Evolutionary conservation across 2,888 invertebrate genomes (phyloP), one percentile per base, ranked within the genome.

Genomic region (Apamea sordens): DNA sequence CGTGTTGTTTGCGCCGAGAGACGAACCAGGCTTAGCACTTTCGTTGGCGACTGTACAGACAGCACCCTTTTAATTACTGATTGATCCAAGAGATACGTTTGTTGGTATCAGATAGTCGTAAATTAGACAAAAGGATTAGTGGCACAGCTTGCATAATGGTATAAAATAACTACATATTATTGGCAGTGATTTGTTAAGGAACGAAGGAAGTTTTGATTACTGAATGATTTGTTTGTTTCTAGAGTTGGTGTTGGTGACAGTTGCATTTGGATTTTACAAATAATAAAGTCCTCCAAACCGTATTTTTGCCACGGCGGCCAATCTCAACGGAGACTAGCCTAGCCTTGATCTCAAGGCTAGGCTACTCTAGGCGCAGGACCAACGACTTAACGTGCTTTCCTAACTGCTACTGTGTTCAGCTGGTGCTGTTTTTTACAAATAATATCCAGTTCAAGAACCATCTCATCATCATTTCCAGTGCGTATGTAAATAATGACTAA

Each of bases 1-100:
- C 93, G 95, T 94, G 89, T 89, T 90, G 89, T 90, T 88, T 90
- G 84, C 85, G 80, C 74, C 78, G 80, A 73, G 88, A 83, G 79
- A 87, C 67, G 76, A 92, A 95, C 94, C 93, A 91, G 95, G 95
- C 95, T 96, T 96, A 96, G 94, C 96, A 96, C 96, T 96, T 94
- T 94, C 92, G 91, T 85, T 88, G 88, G 87, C 92, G 93, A 90
- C 92, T 91, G 93, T 92, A 92, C 93, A 79, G 61, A 68, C 92
- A 81, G 79, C 82, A 85, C 86, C 91, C 89, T 93, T 95, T 95
- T 96, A 95, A 95, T 96, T 95, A 94, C 95, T 92, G 96, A 96
- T 96, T 93, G 95, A 95, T 95, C 94, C 93, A 71, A 65, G 59
- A 88, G 94, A 94, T 95, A 94, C 73, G 90, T 88, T 91, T 92